Base-by-base conservation (phyloP, 2,113 vertebrate genomes). In the Vimba vimba region DNA sequence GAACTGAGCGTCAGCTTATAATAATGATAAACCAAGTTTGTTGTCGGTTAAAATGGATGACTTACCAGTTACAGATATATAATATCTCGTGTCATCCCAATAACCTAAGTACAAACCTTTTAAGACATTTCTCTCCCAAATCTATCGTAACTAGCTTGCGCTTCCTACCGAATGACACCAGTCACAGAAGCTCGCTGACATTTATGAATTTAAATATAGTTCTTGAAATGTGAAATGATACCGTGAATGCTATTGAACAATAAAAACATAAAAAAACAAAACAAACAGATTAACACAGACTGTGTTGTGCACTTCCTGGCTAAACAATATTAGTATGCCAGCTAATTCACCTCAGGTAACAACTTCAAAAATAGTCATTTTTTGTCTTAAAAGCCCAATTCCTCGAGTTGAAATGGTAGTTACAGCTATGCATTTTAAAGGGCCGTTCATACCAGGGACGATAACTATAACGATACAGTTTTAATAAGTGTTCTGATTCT, bases 81-180 rank as follows among this genome's bases (percentile, higher is more conserved):
- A 79, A 13, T 39, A 23, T 79, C 30, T 36, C 4, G n/a, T 59
- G 39, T 79, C 36, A 74, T 30, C 52, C 4, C 55, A n/a, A 6
- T 7, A 45, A 47, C 30, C 77, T 12, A 4, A 25, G 33, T 62
- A 80, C 59, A 80, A 64, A 43, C 1, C 33, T 1, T 59, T 43
- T n/a, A 19, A 47, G 4, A 27, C n/a, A 27, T 25, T 36, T 39
- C 8, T 80, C 15, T 64, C 23, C 57, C 78, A 64, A 45, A 57
- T 74, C 55, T 57, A 11, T 23, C 36, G 17, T 77, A n/a, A 52
- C 47, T 30, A 77, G 23, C 57, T 80, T 80, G 78, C 62, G n/a
- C 36, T 80, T 47, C 39, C 39, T 30, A 47, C 15, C 21, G 10
- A 57, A 64, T 30, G 59, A 45, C 39, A 80, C n/a, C 39, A 47